Evolutionary conservation across 1,140 invertebrate genomes (phyloP).

Genomic region (Drosophila triauraria): DNA sequence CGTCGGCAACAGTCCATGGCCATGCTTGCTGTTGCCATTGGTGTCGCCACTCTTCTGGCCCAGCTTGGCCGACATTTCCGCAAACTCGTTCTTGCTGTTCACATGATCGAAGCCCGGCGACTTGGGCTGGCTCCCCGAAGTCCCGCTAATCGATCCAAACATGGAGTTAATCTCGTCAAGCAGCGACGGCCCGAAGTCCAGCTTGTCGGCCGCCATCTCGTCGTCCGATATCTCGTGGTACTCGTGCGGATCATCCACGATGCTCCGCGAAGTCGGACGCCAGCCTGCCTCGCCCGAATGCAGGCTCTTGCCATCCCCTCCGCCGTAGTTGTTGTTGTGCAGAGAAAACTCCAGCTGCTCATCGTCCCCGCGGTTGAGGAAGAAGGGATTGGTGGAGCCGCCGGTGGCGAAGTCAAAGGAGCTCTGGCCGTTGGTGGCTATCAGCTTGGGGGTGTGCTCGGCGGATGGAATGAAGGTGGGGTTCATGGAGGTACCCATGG

Average conservation of each 20-base stretch:
- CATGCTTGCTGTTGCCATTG: constrained; percentile 75
- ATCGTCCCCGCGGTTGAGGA: constrained; percentile 62
- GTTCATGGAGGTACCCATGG: constrained; percentile 70
- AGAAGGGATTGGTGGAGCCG: constrained; percentile 80
- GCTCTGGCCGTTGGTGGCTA: constrained; percentile 71
- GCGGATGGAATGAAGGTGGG: constrained; percentile 82
- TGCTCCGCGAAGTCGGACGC: constrained; percentile 52
- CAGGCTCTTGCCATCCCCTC: constrained; percentile 63
- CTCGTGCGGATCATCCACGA: constrained; percentile 88
- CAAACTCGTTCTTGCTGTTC: constrained; percentile 88
- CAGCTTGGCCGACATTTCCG: constrained; percentile 88
- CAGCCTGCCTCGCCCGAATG: constrained; percentile 49
- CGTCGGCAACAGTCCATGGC: constrained; percentile 55
- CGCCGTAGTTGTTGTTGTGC: constrained; percentile 80
- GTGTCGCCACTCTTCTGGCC: constrained; percentile 67
- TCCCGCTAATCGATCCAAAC: constrained; percentile 89
- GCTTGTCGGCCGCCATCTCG: constrained; percentile 88
- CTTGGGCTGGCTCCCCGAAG: constrained; percentile 70
- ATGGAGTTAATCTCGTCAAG: constrained; percentile 98
- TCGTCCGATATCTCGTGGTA: constrained; percentile 97
- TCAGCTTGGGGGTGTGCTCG: constrained; percentile 79
- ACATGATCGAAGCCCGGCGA: constrained; percentile 88
- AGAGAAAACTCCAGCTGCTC: constrained; percentile 68
- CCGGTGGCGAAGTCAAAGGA: constrained; percentile 74
- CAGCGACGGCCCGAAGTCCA: constrained; percentile 96